Evolutionary conservation across 1,140 invertebrate species (phyloP), one percentile per base, ranked within the genome.

Genomic region (Dreissena polymorpha): DNA sequence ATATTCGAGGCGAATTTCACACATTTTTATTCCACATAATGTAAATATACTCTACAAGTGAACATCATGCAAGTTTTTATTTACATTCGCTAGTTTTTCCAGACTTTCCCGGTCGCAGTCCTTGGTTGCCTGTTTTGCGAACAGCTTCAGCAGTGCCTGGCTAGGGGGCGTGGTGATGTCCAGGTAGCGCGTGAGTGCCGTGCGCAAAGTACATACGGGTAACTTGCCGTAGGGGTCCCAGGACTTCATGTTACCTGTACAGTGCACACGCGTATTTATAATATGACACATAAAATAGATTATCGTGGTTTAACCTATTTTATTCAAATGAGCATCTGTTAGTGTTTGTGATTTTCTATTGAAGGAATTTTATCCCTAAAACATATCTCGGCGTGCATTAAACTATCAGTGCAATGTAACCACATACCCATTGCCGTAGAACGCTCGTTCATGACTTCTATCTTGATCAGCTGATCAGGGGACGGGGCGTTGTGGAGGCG

Each of bases 141-240:
- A 95, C 76, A 97, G 95, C 86, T 96, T 95, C 0, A 99, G 93
- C 29, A 99, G 93, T 90, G 97, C 96, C 21, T 97, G 96, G 0
- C 97, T 95, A 8, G 97, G 97, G 10, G 98, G 97, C 10, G 97
- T 98, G 0, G 97, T 98, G 39, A 99, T 96, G 87, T 99, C 98
- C 69, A 99, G 92, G 93, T 97, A 98, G 86, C 96, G 94, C 2
- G 96, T 95, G 78, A 99, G 95, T 3, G 98, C 92, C 77, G 95
- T 96, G 68, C 96, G 93, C 10, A 98, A 90, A 0, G 96, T 96
- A 88, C 96, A 95, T 0, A 95, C 93, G 27, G 97, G 96, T 67
- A 98, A 95, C 87, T 96, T 95, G 85, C 97, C 96, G 89, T 98
- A 97, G 16, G 95, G 94, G 85, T 96, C 95, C 97, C 98, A 99